Evolutionary conservation across 1,140 invertebrate genomes (phyloP), one percentile per base, ranked within the genome.

Genomic region (Drosophila biarmipes): DNA sequence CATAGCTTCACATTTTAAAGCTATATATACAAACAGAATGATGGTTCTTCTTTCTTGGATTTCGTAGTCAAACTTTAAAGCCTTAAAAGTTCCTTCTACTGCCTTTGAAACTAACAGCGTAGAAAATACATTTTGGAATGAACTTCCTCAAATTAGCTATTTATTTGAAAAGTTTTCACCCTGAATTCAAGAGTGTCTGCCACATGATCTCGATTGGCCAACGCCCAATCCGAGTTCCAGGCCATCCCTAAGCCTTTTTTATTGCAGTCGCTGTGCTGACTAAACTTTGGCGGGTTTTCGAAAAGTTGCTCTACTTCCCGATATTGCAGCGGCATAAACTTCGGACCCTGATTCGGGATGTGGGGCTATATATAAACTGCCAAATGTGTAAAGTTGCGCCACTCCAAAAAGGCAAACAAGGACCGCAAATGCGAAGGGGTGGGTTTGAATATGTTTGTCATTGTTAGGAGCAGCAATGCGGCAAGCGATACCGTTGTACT

Each of bases 371-470:
- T 89, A 87, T 82, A 87, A 76, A 64, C 57, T 64, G 76, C 56
- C 76, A 90, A 87, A 87, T 90, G 82, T 84, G 79, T 73, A 87
- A 87, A 90, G 76, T 87, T 87, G 63, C 54, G 46, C 46, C 58
- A 52, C 69, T 72, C 74, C 74, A 24, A 56, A 48, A 68, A 48
- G 53, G 59, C 64, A 80, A 43, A 38, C 59, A 69, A 34, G 27
- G 42, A 46, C 56, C 58, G 31, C 15, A 40, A 54, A 17, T 56
- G 11, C 11, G 61, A 61, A 15, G 52, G 31, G 67, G 34, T 53
- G 62, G 57, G 51, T 59, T 62, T 66, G 74, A 89, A 89, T 87
- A 74, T 89, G 84, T 67, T 89, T 89, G 85, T 78, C 85, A 80
- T 84, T 84, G 84, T 89, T 84, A 54, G 79, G 17, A 74, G 61